Evolutionary conservation across 2,113 vertebrate genomes (phyloP).

Genomic region (Tragelaphus strepsiceros): DNA sequence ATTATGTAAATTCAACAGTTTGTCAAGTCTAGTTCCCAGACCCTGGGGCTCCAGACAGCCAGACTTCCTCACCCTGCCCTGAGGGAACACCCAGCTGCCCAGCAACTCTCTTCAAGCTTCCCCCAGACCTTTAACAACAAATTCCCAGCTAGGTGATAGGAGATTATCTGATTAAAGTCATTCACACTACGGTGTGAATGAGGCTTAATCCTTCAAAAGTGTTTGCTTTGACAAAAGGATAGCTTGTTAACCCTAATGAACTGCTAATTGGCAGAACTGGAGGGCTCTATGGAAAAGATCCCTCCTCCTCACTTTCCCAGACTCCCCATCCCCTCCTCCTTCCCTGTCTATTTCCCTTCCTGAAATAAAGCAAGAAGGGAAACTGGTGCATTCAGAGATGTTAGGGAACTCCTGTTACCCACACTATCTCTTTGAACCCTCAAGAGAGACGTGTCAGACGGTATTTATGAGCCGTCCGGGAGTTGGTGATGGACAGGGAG

Average conservation of each 20-base stretch:
- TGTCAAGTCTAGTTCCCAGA: neutral
- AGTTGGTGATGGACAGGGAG: no score
- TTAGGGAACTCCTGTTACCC: neutral
- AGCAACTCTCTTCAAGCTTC: neutral
- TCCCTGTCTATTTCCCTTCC: neutral
- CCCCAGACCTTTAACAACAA: neutral
- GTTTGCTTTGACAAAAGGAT: slow-evolving; percentile 46
- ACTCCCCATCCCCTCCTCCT: no score
- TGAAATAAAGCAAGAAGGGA: neutral
- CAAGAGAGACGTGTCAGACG: neutral
- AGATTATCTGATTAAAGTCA: slow-evolving; percentile 60
- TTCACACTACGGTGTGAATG: slow-evolving; percentile 42
- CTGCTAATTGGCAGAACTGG: neutral
- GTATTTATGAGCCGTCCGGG: neutral
- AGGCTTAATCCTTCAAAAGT: slow-evolving; percentile 33
- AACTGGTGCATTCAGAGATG: neutral
- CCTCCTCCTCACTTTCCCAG: neutral
- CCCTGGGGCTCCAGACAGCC: neutral
- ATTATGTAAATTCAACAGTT: neutral
- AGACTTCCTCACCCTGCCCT: neutral
- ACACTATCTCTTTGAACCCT: neutral
- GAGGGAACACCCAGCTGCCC: neutral
- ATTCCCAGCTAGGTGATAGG: slow-evolving; percentile 22
- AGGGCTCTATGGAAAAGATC: neutral
- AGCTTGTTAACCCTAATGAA: slow-evolving; percentile 41